Base-by-base conservation (phyloP, 2,797 vertebrate genomes). In the Discoglossus pictus region DNA sequence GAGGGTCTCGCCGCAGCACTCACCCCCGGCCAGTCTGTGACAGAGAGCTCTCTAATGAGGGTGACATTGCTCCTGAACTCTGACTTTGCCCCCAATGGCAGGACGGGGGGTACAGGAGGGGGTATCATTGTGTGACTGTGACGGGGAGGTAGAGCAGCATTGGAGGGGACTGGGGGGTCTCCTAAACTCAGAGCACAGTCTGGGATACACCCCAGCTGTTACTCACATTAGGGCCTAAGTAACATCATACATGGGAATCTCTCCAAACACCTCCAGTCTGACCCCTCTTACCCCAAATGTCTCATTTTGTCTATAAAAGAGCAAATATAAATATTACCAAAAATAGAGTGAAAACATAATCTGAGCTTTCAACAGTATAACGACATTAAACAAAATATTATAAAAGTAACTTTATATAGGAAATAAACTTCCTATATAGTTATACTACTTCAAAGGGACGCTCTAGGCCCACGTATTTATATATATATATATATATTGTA, bases 231-330 rank as follows among this genome's bases (percentile, higher is more conserved):
- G 23, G 52, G 16, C 13, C 64, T 67, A 54, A 35, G 17, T 11
- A 59, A 35, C 34, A 47, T 67, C 65, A 59, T 54, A 68, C 27
- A 23, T 54, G 48, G 27, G 48, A 53, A 47, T 18, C 1, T 2
- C n/a, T 4, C n/a, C 15, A 9, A 34, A 10, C 16, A 65, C 36
- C 51, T 52, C 48, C 52, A 44, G 31, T 64, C 61, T 64, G 48
- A 16, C 12, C 8, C 35, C 36, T 12, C 15, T 36, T 43, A 15
- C 34, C 16, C 11, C 18, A 10, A 9, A 20, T 10, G 17, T 20
- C 23, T 10, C 50, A n/a, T n/a, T n/a, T n/a, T n/a, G n/a, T n/a
- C n/a, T n/a, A n/a, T n/a, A n/a, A n/a, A n/a, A n/a, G n/a, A n/a
- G n/a, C n/a, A n/a, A n/a, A n/a, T n/a, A n/a, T n/a, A n/a, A n/a